Base-by-base conservation (phyloP, 2,888 invertebrate genomes). In the Petrolisthes cinctipes region DNA sequence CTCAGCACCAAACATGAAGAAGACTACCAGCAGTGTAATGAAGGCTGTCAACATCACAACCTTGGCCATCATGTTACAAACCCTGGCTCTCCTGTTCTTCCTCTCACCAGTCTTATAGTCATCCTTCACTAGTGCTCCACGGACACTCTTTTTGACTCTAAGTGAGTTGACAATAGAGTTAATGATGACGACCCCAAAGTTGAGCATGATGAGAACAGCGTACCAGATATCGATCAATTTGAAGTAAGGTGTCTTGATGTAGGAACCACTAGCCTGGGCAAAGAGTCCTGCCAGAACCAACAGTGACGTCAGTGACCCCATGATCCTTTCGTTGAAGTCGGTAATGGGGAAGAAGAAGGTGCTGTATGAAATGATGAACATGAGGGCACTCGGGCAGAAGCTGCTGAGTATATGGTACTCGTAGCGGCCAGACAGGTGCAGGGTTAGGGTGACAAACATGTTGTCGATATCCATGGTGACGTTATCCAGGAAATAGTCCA, bases 251-350 rank as follows among this genome's bases (percentile, higher is more conserved):
- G 86, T 86, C 61, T 82, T 86, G 82, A 86, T 80, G 20, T 80
- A 86, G 37, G 86, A 37, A 20, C 51, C 5, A 66, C 83, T 83
- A 5, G 83, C 87, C 51, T 83, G 83, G 7, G 87, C 51, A 61
- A 87, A 87, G 53, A 87, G 80, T 5, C 83, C 83, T 51, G 83
- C 87, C 53, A 83, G 56, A 4, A 87, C 87, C n/a, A 87, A 37
- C 23, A 87, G 57, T 4, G 71, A 78, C 23, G 87, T 87, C 73
- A 87, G 80, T 5, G 83, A 79, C 0, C 83, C 84, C 80, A 84
- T 83, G 81, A 87, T 84, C 53, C 87, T 20, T 71, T 87, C 87
- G 54, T 84, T 87, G 84, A 87, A 87, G 61, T 87, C 51, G 5
- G 6, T 54, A n/a, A 87, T 54, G 53, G 87, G 87, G 75, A 87